Percentiles rank a stretch among this genome's conserved stretches.
These are phyloP conservation scores for Drosophila nigrodunni DNA, from an alignment of 1,140 invertebrate genomes.

Conservation along the genomic window DNA sequence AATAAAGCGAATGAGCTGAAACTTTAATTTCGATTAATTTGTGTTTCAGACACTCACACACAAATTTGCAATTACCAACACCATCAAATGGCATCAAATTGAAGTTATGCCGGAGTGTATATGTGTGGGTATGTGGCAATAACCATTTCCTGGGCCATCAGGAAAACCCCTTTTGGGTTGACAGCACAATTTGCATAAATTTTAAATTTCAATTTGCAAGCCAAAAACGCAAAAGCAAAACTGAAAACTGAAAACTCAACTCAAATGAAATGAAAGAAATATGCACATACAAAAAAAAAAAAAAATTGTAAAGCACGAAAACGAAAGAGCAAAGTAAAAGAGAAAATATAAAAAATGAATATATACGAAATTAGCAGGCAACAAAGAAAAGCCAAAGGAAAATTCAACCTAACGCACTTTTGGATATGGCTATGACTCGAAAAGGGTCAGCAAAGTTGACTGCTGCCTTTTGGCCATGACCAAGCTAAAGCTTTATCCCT, in stretches of 20 bases:
- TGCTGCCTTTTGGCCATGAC: slow-evolving; percentile 23
- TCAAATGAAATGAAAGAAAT: slow-evolving; percentile 47
- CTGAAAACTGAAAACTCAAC: slow-evolving; percentile 31
- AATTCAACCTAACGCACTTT: slow-evolving; percentile 36
- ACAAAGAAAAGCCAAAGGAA: slow-evolving; percentile 56
- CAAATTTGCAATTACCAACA: slow-evolving; percentile 58
- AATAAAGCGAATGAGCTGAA: slow-evolving; percentile 7
- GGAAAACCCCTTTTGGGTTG: slow-evolving; percentile 54
- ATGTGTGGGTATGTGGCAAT: slow-evolving; percentile 44
- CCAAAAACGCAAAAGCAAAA: slow-evolving; percentile 33
- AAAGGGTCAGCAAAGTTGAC: slow-evolving; percentile 36
- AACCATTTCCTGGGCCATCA: slow-evolving; percentile 63
- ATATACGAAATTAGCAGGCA: slow-evolving; percentile 75
- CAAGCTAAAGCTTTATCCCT: not conserved
- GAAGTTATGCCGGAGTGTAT: slow-evolving; percentile 32
- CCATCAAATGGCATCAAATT: slow-evolving; percentile 69
- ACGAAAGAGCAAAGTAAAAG: slow-evolving; percentile 9
- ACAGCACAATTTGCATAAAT: slow-evolving; percentile 77
- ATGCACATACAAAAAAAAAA: slow-evolving; percentile 33
- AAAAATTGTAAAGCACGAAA: slow-evolving; percentile 25
- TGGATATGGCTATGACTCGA: not conserved
- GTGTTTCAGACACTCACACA: slow-evolving; percentile 36
- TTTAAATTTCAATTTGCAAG: slow-evolving; percentile 83
- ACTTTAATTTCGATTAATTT: slow-evolving; percentile 80
- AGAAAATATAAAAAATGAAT: slow-evolving; percentile 33